Conservation (phyloP, 1,140 invertebrate genomes). For the Pogonomyrmex barbatus region DNA sequence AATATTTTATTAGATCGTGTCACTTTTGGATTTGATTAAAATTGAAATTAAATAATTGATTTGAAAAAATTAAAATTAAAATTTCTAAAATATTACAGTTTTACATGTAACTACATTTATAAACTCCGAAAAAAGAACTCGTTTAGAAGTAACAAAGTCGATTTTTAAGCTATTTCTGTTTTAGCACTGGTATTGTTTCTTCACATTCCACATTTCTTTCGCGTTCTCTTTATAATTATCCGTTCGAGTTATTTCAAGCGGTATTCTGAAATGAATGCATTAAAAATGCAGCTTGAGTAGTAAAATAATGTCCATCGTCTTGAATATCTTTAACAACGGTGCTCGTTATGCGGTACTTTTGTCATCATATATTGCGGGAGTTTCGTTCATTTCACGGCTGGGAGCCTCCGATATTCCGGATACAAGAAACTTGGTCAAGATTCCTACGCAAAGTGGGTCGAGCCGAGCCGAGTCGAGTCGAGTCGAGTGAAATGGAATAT, state of each 20-base stretch:
- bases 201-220: not conserved
- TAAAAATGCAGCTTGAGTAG: not conserved
- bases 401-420: conserved; percentile 25
- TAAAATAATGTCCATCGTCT: conserved; percentile 8
- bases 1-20: not conserved
- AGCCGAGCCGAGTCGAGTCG: not conserved
- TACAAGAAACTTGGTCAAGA: conserved; percentile 66
- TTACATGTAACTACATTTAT: not conserved
- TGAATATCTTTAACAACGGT: not conserved
- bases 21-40: not conserved
- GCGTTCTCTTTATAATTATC: not conserved
- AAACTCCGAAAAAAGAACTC: not conserved
- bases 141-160: not conserved
- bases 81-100: not conserved
- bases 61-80: not conserved
- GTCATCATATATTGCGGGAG: conserved; percentile 33
- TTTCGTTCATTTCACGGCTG: conserved; percentile 7
- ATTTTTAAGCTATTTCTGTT: not conserved
- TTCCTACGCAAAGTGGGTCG: conserved; percentile 64
- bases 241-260: not conserved
- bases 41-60: not conserved
- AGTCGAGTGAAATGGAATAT: conserved; percentile 11
- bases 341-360: conserved; percentile 40
- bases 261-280: not conserved
- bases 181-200: not conserved